These are phyloP conservation scores for Gerris lacustris DNA, from an alignment of 2,888 invertebrate genomes.

Conservation along the genomic window DNA sequence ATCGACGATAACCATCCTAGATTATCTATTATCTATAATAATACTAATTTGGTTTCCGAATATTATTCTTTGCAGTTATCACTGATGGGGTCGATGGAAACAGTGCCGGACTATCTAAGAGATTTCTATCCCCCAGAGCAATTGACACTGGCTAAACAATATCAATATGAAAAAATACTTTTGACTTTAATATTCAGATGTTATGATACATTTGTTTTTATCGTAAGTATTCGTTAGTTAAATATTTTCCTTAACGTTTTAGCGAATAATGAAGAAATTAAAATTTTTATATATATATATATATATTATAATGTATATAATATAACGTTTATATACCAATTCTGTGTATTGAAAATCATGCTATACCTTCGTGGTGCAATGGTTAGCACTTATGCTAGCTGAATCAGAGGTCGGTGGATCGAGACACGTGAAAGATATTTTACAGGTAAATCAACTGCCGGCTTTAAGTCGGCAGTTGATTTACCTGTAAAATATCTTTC, in stretches of 20 bases:
- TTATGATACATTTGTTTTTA: constrained; percentile 7
- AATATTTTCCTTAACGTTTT: not conserved
- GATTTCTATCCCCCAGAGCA: not conserved
- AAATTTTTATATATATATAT: constrained; percentile 9
- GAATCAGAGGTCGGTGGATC: no score
- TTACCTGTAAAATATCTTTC: no score
- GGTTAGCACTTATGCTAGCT: no score
- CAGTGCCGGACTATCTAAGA: not conserved
- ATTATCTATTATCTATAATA: no score
- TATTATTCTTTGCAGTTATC: not conserved
- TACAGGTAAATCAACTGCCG: no score
- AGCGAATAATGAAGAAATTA: not conserved
- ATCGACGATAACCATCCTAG: no score
- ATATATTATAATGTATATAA: constrained; percentile 9
- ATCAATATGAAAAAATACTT: constrained; percentile 9
- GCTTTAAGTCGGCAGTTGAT: no score
- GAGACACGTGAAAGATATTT: no score
- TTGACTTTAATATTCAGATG: not conserved
- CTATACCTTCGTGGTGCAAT: no score
- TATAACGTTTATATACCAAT: no score
- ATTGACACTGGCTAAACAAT: not conserved
- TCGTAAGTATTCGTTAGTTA: not conserved
- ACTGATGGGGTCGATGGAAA: not conserved
- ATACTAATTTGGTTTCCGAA: not conserved
- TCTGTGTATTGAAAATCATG: no score